Evolutionary conservation across 2,888 invertebrate genomes (phyloP).

Genomic region (Baccha elongata): DNA sequence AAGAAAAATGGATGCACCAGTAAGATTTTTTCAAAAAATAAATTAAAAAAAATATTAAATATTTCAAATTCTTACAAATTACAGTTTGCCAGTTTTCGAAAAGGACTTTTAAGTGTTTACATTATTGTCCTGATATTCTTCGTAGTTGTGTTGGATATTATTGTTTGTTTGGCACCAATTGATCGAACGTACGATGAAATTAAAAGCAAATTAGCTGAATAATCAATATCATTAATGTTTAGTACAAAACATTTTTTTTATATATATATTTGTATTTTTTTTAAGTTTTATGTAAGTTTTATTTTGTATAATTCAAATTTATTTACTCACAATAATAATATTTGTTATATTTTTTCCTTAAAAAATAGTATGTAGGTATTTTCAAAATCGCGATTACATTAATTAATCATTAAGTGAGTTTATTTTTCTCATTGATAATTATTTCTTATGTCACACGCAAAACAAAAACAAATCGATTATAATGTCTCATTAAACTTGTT

Average conservation of each 20-base stretch:
- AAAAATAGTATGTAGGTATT: too few relatives aligned
- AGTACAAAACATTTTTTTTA: conserved; percentile 41
- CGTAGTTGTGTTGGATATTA: conserved; percentile 88
- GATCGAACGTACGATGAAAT: conserved; percentile 84
- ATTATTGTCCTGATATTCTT: conserved; percentile 88
- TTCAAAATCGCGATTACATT: too few relatives aligned
- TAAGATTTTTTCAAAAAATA: conserved; percentile 81
- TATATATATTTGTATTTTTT: conserved; percentile 28
- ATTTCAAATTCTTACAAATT: conserved; percentile 57
- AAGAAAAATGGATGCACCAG: conserved; percentile 90
- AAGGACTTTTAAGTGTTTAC: conserved; percentile 90
- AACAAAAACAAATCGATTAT: too few relatives aligned
- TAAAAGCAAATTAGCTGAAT: conserved; percentile 46
- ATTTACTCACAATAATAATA: not conserved
- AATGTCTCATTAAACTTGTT: too few relatives aligned
- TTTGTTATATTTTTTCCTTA: not conserved
- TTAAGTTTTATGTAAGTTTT: not conserved
- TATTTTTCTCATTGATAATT: too few relatives aligned
- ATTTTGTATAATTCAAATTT: not conserved
- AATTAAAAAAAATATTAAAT: conserved; percentile 17
- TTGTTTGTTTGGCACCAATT: conserved; percentile 90
- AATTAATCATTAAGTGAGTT: not conserved
- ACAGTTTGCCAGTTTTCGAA: conserved; percentile 91
- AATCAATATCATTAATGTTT: conserved; percentile 12
- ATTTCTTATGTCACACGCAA: too few relatives aligned